Base-by-base conservation (phyloP, 1,140 invertebrate genomes). In the Diuraphis noxia region DNA sequence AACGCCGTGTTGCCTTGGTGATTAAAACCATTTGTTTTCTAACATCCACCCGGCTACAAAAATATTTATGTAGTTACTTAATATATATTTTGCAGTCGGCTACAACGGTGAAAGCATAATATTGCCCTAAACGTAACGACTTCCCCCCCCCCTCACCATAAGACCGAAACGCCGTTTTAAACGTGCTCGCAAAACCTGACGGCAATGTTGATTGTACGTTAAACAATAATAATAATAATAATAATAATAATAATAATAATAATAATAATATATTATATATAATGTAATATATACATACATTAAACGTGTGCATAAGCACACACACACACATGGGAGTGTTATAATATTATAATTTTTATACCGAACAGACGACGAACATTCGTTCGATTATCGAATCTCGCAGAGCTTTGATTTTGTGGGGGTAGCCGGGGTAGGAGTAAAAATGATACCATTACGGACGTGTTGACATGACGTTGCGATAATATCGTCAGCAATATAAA, bases 11-110 rank as follows among this genome's bases (percentile, higher is more conserved):
- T 72, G 56, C 56, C 56, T 72, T n/a, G 56, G 56, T 72, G 56
- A 72, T 72, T 72, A 72, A 72, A 72, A 72, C 56, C 56, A n/a
- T 72, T 72, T 72, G 56, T 72, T 72, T 34, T 72, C 56, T 72
- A 17, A 72, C 56, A 72, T 72, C 56, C 56, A 72, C 56, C 30
- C 56, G 56, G 13, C 56, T 72, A 72, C 56, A n/a, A 72, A 72
- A 72, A 72, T 72, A 72, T 72, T 72, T 72, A 72, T 72, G 56
- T 17, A n/a, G 30, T 72, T 72, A 72, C 56, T 72, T 72, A 72
- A n/a, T 72, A 63, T 17, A 63, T 63, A n/a, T 63, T 63, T 63
- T 2, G 56, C 34, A n/a, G 30, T 10, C 30, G 13, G 13, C 56
- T 13, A 30, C 52, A 8, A 56, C 52, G 56, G 56, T n/a, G 56